These are phyloP conservation scores for Arctopsyche grandis DNA, from an alignment of 1,140 invertebrate genomes.

Conservation along the genomic window DNA sequence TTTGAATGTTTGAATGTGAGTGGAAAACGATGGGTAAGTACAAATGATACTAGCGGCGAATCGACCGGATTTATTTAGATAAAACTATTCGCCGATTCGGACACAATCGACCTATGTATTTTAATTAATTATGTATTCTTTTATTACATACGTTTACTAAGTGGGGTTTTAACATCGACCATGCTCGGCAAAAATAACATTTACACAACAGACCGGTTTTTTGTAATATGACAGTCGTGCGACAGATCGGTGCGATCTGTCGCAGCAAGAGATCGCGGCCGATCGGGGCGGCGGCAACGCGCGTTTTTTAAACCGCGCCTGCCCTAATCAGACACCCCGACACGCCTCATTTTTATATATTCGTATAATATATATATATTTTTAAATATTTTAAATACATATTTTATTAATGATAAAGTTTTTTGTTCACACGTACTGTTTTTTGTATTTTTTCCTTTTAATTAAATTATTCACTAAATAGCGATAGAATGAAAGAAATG, in stretches of 20 bases:
- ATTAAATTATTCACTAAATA: constrained; percentile 53
- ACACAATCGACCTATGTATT: constrained; percentile 28
- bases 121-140: neutral
- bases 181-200: constrained; percentile 33
- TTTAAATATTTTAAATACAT: constrained; percentile 44
- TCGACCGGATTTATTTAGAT: neutral
- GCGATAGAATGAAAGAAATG: constrained; percentile 49
- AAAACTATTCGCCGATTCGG: neutral
- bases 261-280: constrained; percentile 50
- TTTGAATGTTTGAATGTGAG: too few relatives aligned
- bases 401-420: constrained; percentile 47
- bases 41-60: neutral
- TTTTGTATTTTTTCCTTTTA: constrained; percentile 41
- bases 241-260: neutral
- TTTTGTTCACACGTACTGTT: constrained; percentile 44
- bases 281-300: constrained; percentile 56
- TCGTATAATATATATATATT: constrained; percentile 32
- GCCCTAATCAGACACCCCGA: constrained; percentile 46
- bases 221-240: constrained; percentile 11
- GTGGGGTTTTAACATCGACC: constrained; percentile 43
- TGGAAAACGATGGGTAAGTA: neutral
- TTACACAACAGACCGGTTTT: constrained; percentile 26
- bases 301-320: constrained; percentile 64
- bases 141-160: constrained; percentile 24
- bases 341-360: constrained; percentile 55